Conservation (phyloP, 1,140 invertebrate genomes). For the Drosophila azteca region DNA sequence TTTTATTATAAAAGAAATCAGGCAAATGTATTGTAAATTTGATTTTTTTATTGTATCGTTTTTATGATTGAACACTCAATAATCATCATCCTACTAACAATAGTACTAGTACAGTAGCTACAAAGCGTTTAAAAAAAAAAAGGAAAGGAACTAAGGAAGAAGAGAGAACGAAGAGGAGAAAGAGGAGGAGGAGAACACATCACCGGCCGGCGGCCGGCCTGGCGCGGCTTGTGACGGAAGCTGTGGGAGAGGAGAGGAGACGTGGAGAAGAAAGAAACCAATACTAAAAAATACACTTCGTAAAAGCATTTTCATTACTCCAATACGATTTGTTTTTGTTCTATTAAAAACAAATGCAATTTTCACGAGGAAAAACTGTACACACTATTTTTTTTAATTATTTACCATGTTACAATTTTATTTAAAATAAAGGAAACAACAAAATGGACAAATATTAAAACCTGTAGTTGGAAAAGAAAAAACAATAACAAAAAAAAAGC, state of each 20-base stretch:
- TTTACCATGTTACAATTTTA: slow-evolving; percentile 75
- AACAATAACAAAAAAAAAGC: slow-evolving; percentile 42
- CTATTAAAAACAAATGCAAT: slow-evolving; percentile 23
- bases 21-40: slow-evolving; percentile 29
- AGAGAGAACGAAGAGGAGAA: slow-evolving; percentile 10
- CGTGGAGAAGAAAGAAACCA: slow-evolving; percentile 13
- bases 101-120: slow-evolving; percentile 20
- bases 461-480: slow-evolving; percentile 48
- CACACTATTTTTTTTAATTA: slow-evolving; percentile 58
- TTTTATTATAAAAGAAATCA: slow-evolving; percentile 21
- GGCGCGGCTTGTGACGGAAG: slow-evolving; percentile 24
- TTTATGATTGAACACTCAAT: slow-evolving; percentile 38
- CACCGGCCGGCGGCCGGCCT: slow-evolving; percentile 27
- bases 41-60: slow-evolving; percentile 33
- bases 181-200: slow-evolving; percentile 14
- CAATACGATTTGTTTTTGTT: slow-evolving; percentile 48
- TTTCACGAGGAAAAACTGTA: slow-evolving; percentile 41
- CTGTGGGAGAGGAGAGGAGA: slow-evolving; percentile 21
- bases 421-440: slow-evolving; percentile 54
- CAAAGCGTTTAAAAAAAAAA: slow-evolving; percentile 25
- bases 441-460: slow-evolving; percentile 44
- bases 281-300: slow-evolving; percentile 38
- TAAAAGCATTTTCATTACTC: slow-evolving; percentile 61
- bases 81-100: slow-evolving; percentile 41
- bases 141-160: slow-evolving; percentile 1